Evolutionary conservation across 2,113 vertebrate genomes (phyloP).

Genomic region (Puntigrus tetrazona): DNA sequence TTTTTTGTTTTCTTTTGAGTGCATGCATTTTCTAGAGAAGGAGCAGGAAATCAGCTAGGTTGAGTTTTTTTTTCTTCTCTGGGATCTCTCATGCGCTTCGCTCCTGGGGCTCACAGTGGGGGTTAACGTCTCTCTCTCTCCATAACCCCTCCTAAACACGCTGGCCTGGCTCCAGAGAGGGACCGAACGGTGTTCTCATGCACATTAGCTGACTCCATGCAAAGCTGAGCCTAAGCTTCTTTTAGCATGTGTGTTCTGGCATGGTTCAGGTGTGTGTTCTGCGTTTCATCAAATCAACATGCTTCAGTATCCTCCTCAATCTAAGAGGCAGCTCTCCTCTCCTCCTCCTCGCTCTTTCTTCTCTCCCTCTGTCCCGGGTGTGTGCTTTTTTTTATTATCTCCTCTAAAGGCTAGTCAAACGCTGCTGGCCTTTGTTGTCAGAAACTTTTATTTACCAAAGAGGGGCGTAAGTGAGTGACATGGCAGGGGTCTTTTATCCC

Average conservation of each 20-base stretch:
- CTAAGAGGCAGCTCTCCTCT: constrained; percentile 48
- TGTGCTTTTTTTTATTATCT: constrained; percentile 74
- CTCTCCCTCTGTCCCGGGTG: constrained; percentile 55
- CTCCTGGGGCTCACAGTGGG: constrained; percentile 19
- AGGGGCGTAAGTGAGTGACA: constrained; percentile 81
- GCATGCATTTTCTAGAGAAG: background rate
- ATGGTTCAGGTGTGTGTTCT: constrained; percentile 62
- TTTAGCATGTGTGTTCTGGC: constrained; percentile 68
- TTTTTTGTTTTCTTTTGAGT: background rate
- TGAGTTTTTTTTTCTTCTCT: background rate
- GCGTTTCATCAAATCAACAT: constrained; percentile 77
- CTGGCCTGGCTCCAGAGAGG: constrained; percentile 34
- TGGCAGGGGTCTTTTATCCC: constrained; percentile 79
- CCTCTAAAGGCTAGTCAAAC: constrained; percentile 76
- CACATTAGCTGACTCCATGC: constrained; percentile 64
- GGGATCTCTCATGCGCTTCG: background rate
- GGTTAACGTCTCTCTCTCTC: constrained; percentile 16
- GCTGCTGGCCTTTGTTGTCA: constrained; percentile 81
- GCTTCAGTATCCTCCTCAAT: constrained; percentile 72
- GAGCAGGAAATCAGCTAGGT: constrained; percentile 4
- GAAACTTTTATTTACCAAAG: constrained; percentile 84
- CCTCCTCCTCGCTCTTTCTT: constrained; percentile 49
- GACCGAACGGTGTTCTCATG: background rate
- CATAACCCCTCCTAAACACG: constrained; percentile 14
- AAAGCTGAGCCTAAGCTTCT: constrained; percentile 72